A percentile compares a stretch with the other conserved stretches of the same genome.
Evolutionary conservation across 2,888 invertebrate species (phyloP).

Genomic region (Gastrophysa polygoni): DNA sequence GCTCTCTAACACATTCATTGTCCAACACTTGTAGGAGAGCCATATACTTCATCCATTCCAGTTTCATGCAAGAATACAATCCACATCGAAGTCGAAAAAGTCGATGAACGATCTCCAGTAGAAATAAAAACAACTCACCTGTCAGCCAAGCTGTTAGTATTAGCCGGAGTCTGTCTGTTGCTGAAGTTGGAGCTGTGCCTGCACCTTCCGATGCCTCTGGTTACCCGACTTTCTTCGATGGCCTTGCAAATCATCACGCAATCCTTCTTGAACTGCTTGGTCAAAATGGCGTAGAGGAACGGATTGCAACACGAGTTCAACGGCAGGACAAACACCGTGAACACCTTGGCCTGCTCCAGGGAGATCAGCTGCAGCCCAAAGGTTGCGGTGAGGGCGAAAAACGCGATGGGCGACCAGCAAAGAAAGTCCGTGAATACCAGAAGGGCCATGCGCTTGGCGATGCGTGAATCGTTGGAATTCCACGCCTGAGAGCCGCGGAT

Average conservation of each 20-base stretch:
- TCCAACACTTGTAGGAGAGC: too few species aligned
- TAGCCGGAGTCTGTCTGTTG: constrained; percentile 85
- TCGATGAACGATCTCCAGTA: too few species aligned
- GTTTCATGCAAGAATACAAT: too few species aligned
- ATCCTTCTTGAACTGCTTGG: constrained; percentile 97
- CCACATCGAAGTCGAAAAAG: too few species aligned
- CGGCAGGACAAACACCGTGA: constrained; percentile 94
- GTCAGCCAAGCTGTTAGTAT: constrained; percentile 83
- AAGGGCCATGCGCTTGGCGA: constrained; percentile 95
- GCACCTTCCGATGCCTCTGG: constrained; percentile 84
- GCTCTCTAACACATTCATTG: too few species aligned
- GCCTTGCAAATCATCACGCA: constrained; percentile 95
- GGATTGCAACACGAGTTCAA: constrained; percentile 98
- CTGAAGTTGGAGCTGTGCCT: constrained; percentile 87
- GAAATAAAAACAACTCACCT: too few species aligned
- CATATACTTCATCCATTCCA: too few species aligned
- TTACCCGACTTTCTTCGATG: constrained; percentile 92
- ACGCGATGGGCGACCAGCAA: constrained; percentile 98
- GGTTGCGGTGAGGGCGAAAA: constrained; percentile 92
- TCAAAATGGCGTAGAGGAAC: constrained; percentile 95
- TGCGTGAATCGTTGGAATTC: constrained; percentile 96
- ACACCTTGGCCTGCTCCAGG: constrained; percentile 93
- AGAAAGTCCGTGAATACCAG: constrained; percentile 96
- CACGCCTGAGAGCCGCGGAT: constrained; percentile 96
- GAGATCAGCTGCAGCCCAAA: constrained; percentile 90